Evolutionary conservation across 2,888 invertebrate species (phyloP).

Genomic region (Drosophila villosipedis): DNA sequence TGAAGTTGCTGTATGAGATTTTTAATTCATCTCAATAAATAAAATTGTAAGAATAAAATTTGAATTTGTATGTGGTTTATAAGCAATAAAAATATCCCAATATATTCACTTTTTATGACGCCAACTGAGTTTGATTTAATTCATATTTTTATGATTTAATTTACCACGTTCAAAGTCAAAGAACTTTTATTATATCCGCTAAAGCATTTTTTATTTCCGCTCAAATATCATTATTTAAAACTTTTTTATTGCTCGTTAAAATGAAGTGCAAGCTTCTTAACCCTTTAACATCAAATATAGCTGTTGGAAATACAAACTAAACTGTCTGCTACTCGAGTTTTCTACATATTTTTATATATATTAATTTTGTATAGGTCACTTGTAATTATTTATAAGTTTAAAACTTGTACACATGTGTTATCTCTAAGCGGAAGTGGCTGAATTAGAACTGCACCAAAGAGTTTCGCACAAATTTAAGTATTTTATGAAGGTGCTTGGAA

Average conservation of each 20-base stretch:
- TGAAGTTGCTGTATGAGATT: neutral
- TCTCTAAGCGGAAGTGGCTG: no score
- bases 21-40: conserved; percentile 9
- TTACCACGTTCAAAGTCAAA: neutral
- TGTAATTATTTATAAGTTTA: neutral
- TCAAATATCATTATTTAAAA: neutral
- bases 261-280: neutral
- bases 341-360: neutral
- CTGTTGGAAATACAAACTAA: neutral
- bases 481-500: conserved; percentile 1
- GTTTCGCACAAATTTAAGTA: neutral
- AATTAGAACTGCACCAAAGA: no score
- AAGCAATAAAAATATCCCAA: neutral
- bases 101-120: conserved; percentile 19
- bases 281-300: conserved; percentile 6
- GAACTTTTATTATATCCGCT: neutral
- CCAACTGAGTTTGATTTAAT: conserved; percentile 17
- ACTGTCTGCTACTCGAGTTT: neutral
- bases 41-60: conserved; percentile 14
- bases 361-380: neutral
- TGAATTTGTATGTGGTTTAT: conserved; percentile 17
- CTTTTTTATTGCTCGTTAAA: conserved; percentile 29
- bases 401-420: neutral
- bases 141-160: conserved; percentile 30
- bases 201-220: neutral